phyloP scores from a whole-genome alignment of 2,888 invertebrate genomes.

The Aspidapion aeneum region DNA sequence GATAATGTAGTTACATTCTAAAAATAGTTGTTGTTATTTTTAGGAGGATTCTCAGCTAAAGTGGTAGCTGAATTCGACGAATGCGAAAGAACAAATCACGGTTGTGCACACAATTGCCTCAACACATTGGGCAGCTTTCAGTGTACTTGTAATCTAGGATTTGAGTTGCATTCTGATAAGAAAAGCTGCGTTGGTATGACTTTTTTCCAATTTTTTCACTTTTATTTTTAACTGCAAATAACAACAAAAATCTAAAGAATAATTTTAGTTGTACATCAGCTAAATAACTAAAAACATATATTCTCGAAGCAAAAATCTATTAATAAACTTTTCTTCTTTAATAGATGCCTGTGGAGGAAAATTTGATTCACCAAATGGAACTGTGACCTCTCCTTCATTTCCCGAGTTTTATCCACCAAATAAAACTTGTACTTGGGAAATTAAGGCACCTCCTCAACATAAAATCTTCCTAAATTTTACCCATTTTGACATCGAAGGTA shows the following conservation, averaged over 20 bases:
- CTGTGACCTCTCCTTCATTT: constrained; percentile 92
- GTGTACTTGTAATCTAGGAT: constrained; percentile 92
- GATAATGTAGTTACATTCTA: too few species aligned
- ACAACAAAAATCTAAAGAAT: too few species aligned
- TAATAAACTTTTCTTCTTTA: background rate
- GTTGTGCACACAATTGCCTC: constrained; percentile 93
- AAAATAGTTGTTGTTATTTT: too few species aligned
- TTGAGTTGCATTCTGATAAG: constrained; percentile 92
- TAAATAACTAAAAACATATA: too few species aligned
- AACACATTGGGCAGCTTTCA: constrained; percentile 81
- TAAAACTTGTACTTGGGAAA: constrained; percentile 97
- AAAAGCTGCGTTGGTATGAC: constrained; percentile 89
- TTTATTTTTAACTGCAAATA: background rate
- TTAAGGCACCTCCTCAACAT: constrained; percentile 87
- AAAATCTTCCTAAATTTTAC: constrained; percentile 95
- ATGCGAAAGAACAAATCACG: constrained; percentile 85
- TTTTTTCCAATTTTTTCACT: background rate
- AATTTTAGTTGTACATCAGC: too few species aligned
- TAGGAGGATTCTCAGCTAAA: constrained; percentile 86
- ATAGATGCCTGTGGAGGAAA: constrained; percentile 94
- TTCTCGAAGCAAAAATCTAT: too few species aligned
- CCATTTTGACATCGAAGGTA: constrained; percentile 95
- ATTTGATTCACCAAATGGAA: constrained; percentile 76
- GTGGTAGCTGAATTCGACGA: constrained; percentile 98
- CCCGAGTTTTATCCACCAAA: constrained; percentile 91